Evolutionary conservation across 2,888 invertebrate genomes (phyloP), one percentile per base, ranked within the genome.

Genomic region (Heliothis peltigera): DNA sequence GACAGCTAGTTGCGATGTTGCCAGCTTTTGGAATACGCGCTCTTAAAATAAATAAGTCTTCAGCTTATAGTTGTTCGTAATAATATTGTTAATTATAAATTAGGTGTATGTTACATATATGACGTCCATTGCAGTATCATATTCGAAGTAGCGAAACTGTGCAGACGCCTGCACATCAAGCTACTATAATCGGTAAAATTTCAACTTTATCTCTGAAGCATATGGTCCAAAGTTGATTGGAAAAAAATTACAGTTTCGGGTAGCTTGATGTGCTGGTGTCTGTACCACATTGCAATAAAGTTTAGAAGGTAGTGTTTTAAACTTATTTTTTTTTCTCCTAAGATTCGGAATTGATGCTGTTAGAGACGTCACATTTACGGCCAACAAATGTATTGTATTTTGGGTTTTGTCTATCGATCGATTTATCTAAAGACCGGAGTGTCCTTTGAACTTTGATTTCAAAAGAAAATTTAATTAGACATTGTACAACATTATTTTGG

Each of bases 221-320:
- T n/a, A n/a, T n/a, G n/a, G n/a, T n/a, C n/a, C n/a, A n/a, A n/a
- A n/a, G n/a, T n/a, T n/a, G n/a, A n/a, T n/a, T n/a, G n/a, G n/a
- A n/a, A n/a, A n/a, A n/a, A n/a, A n/a, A n/a, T n/a, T n/a, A n/a
- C n/a, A n/a, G n/a, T n/a, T n/a, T n/a, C n/a, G n/a, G n/a, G n/a
- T n/a, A n/a, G n/a, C n/a, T n/a, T n/a, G n/a, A n/a, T n/a, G n/a
- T n/a, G n/a, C n/a, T n/a, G 6, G 25, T 25, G 25, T 25, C 4
- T 6, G 10, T 32, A 35, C 25, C 1, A 1, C 22, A n/a, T 42
- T 21, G n/a, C 8, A 43, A 44, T 10, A 32, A 48, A 8, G 58
- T 65, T 73, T 74, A 58, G 61, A 77, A 71, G 21, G 51, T 72
- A 61, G 58, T 61, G 57, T 61, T 72, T 72, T 65, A 57, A 77